Conservation (phyloP, 30 jellyfish, hydroid and myxozoan genomes). For the Rhopilema esculentum region DNA sequence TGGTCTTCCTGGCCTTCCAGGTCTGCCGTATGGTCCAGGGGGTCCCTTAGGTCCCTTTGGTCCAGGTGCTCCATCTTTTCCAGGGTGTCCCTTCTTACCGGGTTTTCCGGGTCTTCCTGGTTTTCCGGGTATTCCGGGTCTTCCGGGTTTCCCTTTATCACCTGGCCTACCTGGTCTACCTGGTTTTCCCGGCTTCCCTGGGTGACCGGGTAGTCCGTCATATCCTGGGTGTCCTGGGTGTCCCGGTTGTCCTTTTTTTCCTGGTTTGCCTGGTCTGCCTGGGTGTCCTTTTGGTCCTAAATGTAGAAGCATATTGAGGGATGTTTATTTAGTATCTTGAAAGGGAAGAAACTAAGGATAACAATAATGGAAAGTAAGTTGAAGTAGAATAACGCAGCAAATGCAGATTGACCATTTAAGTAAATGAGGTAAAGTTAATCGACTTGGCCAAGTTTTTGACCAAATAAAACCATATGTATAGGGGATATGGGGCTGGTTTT, state of each 20-base stretch:
- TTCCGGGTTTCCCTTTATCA: conserved; percentile 5
- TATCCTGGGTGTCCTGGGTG: neutral
- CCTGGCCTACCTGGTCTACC: conserved; percentile 7
- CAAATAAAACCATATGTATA: too few species aligned
- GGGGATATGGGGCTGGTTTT: too few species aligned
- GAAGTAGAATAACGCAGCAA: too few species aligned
- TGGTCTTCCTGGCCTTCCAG: conserved; percentile 27
- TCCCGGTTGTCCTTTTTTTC: conserved; percentile 14
- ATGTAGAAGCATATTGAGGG: too few species aligned
- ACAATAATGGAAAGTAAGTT: too few species aligned
- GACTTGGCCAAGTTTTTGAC: too few species aligned
- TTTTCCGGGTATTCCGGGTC: conserved; percentile 25
- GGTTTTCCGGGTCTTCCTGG: conserved; percentile 15
- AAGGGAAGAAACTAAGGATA: too few species aligned
- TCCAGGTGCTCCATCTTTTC: neutral
- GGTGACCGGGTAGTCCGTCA: neutral
- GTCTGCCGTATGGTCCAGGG: conserved; percentile 7
- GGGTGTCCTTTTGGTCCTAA: neutral
- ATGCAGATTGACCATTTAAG: too few species aligned
- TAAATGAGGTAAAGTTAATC: too few species aligned
- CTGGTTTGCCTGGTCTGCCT: conserved; percentile 22
- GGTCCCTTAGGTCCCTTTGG: neutral
- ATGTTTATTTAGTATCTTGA: too few species aligned
- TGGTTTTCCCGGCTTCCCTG: neutral
- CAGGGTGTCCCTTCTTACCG: neutral